These are phyloP conservation scores for Isichthys henryi DNA, from an alignment of 2,113 vertebrate species.

Conservation along the genomic window DNA sequence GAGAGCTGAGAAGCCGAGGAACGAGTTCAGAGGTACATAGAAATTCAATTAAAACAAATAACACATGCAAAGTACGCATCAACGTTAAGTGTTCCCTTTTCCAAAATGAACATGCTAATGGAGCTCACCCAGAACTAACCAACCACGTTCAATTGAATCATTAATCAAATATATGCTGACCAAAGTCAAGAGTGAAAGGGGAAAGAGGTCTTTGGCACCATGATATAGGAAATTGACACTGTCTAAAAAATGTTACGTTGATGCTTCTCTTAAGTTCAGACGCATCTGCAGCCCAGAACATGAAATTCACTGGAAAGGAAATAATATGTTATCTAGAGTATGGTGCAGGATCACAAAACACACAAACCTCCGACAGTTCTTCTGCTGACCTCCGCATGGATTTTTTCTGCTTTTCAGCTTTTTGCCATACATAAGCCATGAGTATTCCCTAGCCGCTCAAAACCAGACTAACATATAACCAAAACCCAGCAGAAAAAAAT, in stretches of 20 bases:
- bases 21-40: slow-evolving; percentile 32
- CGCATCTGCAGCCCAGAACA: neutral
- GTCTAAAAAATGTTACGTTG: neutral
- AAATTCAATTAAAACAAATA: slow-evolving; percentile 35
- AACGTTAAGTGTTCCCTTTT: neutral
- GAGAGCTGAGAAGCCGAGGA: slow-evolving; percentile 38
- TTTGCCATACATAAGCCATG: neutral
- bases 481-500: neutral
- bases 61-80: neutral
- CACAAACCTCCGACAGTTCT: neutral
- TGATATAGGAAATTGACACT: neutral
- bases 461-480: neutral
- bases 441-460: neutral
- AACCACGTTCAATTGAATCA: neutral
- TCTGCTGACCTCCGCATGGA: neutral
- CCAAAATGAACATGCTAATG: neutral
- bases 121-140: neutral
- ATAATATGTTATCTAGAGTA: neutral
- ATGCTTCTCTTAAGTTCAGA: neutral
- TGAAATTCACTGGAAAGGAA: neutral
- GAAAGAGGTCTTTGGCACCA: neutral
- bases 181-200: neutral
- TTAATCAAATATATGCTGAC: neutral
- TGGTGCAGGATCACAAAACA: neutral
- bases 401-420: neutral